Evolutionary conservation across 2,113 vertebrate species (phyloP).

Genomic region (Takifugu bimaculatus): DNA sequence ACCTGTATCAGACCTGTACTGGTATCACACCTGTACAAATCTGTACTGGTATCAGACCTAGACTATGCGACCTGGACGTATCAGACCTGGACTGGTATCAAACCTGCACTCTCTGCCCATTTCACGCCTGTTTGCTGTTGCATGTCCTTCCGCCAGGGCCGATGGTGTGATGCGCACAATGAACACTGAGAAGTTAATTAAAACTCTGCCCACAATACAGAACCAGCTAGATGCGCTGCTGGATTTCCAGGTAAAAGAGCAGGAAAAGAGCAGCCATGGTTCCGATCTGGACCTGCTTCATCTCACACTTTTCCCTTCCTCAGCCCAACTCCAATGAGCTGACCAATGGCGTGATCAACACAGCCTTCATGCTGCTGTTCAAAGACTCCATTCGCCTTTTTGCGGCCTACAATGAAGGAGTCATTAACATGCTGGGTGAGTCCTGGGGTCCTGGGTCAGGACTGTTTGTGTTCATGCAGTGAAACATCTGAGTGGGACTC

Average conservation of each 20-base stretch:
- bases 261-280: not conserved
- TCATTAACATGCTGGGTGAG: constrained; percentile 94
- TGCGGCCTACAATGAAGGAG: constrained; percentile 93
- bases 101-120: too few relatives aligned
- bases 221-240: constrained; percentile 95
- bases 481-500: constrained; percentile 1
- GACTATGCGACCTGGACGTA: too few relatives aligned
- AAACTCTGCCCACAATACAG: constrained; percentile 94
- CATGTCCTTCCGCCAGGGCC: constrained; percentile 68
- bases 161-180: constrained; percentile 96
- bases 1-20: too few relatives aligned
- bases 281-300: not conserved
- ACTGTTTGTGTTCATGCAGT: not conserved
- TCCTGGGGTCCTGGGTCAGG: not conserved
- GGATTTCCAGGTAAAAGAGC: constrained; percentile 84
- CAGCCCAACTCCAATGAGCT: constrained; percentile 96
- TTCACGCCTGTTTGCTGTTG: constrained; percentile 7
- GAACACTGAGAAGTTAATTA: constrained; percentile 93
- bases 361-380: constrained; percentile 95
- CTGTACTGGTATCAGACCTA: too few relatives aligned
- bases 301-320: not conserved
- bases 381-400: constrained; percentile 97
- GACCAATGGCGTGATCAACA: constrained; percentile 96
- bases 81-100: too few relatives aligned
- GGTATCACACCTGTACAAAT: too few relatives aligned